These are phyloP conservation scores for Phalloptychus januarius DNA, from an alignment of 2,797 vertebrate genomes.

Conservation along the genomic window DNA sequence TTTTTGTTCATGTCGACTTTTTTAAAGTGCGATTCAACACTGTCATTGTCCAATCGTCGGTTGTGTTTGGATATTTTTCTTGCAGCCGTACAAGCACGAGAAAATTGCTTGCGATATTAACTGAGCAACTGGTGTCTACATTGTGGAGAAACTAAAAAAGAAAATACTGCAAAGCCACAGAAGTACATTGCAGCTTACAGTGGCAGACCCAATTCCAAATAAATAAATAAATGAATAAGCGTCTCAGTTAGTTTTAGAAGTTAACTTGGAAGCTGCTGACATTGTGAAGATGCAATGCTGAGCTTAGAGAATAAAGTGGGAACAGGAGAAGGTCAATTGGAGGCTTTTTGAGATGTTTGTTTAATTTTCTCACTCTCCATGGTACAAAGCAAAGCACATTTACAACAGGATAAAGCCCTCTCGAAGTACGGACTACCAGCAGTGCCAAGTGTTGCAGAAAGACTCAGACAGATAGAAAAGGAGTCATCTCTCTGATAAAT, in stretches of 20 bases:
- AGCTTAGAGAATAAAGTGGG: constrained; percentile 36
- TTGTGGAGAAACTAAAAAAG: constrained; percentile 17
- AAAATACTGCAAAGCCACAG: constrained; percentile 18
- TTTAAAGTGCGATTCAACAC: constrained; percentile 6
- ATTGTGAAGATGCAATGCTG: constrained; percentile 52
- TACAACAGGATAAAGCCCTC: constrained; percentile 27
- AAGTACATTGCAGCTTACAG: neutral
- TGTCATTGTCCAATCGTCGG: constrained; percentile 16
- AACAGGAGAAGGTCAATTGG: constrained; percentile 6
- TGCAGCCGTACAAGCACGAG: neutral
- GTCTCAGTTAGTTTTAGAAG: constrained; percentile 40
- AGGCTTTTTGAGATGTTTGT: constrained; percentile 36
- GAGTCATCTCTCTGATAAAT: constrained; percentile 48
- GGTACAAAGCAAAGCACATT: constrained; percentile 33
- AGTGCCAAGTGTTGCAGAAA: constrained; percentile 35
- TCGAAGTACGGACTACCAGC: constrained; percentile 21
- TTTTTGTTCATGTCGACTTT: constrained; percentile 2
- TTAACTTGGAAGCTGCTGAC: constrained; percentile 56
- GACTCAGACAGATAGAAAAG: constrained; percentile 32
- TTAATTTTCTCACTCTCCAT: constrained; percentile 7
- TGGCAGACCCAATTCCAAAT: constrained; percentile 34
- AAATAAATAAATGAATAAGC: constrained; percentile 31
- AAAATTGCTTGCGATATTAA: neutral
- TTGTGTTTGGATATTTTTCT: constrained; percentile 8
- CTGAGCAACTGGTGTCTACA: constrained; percentile 6